These are phyloP conservation scores for Ceuthmochares aereus DNA, from an alignment of 2,113 vertebrate species.

Conservation along the genomic window DNA sequence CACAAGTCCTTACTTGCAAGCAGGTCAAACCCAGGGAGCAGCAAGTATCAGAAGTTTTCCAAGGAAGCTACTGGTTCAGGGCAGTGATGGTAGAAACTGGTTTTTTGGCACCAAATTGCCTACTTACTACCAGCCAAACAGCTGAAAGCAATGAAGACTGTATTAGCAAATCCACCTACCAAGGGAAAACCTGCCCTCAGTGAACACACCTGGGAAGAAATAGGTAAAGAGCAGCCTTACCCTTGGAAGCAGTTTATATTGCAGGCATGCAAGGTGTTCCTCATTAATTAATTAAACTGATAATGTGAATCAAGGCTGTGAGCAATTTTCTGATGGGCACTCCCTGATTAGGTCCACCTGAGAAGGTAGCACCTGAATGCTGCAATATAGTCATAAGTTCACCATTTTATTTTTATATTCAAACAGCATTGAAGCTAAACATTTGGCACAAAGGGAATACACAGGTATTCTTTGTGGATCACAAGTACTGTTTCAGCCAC, in stretches of 20 bases:
- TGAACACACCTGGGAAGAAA: rapidly evolving
- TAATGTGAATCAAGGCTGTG: not conserved
- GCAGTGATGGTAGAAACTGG: rapidly evolving
- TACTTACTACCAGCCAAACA: not conserved
- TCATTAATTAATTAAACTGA: not conserved
- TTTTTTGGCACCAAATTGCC: rapidly evolving
- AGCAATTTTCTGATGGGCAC: not conserved
- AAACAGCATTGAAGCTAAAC: not conserved
- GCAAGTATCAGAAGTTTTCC: rapidly evolving
- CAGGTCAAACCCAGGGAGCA: not conserved
- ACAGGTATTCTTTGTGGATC: rapidly evolving
- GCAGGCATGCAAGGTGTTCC: not conserved
- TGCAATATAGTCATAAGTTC: not conserved
- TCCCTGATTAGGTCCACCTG: not conserved
- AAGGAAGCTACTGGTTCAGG: not conserved
- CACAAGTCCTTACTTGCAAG: rapidly evolving
- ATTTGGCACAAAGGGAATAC: not conserved
- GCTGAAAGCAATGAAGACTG: rapidly evolving
- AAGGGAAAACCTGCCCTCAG: rapidly evolving
- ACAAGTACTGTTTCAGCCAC: not conserved
- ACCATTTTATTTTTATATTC: not conserved
- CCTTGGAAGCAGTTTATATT: rapidly evolving
- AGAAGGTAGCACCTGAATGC: not conserved
- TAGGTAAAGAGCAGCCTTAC: rapidly evolving
- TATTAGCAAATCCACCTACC: rapidly evolving